These are phyloP conservation scores for Furcifer pardalis DNA, from an alignment of 2,797 vertebrate genomes.

Conservation along the genomic window DNA sequence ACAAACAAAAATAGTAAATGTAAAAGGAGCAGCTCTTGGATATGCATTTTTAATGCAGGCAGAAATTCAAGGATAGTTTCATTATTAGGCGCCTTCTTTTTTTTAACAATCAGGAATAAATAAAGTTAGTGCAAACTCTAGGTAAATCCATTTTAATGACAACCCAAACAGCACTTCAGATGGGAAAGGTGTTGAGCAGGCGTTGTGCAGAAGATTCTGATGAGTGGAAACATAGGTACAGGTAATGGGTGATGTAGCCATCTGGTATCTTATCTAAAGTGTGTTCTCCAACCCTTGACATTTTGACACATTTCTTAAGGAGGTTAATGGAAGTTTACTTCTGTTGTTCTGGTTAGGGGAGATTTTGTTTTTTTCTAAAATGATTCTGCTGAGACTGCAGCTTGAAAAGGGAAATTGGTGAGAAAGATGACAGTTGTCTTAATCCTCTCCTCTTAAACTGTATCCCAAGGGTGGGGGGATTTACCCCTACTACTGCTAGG, in stretches of 20 bases:
- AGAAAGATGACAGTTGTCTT: neutral
- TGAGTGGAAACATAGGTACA: neutral
- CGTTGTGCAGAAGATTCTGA: neutral
- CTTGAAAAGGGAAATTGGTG: neutral
- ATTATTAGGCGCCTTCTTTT: neutral
- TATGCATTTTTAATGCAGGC: conserved; percentile 18
- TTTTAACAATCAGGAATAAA: conserved; percentile 1
- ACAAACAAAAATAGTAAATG: conserved; percentile 13
- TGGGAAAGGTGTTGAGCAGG: neutral
- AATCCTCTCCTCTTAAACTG: neutral
- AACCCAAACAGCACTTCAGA: neutral
- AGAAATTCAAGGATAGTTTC: conserved; percentile 13
- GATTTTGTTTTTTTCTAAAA: neutral
- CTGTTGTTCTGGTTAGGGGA: neutral
- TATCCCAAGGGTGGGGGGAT: neutral
- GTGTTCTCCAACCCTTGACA: neutral
- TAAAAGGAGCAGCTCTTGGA: conserved; percentile 10
- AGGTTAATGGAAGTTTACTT: neutral
- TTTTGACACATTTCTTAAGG: neutral
- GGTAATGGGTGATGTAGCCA: too few relatives aligned
- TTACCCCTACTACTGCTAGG: neutral
- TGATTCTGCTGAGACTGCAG: neutral
- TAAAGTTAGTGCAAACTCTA: neutral
- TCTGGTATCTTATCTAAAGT: neutral
- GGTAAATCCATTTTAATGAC: conserved; percentile 6